Percentiles rank a stretch among this genome's conserved stretches.
phyloP scores from a whole-genome alignment of 1,140 invertebrate genomes.

The Maniola jurtina region DNA sequence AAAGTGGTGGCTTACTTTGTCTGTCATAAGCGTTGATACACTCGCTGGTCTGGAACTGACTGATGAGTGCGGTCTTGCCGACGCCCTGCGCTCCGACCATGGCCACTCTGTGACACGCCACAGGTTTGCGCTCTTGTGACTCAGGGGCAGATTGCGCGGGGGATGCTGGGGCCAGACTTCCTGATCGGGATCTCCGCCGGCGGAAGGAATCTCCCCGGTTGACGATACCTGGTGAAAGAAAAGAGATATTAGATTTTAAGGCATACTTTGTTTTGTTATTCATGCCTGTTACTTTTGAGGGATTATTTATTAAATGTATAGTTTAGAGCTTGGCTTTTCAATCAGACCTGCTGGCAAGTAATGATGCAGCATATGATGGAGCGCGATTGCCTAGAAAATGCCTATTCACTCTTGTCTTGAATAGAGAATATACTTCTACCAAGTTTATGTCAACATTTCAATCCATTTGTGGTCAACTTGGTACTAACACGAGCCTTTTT shows the following conservation, averaged over 20 bases:
- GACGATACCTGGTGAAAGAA: constrained; percentile 85
- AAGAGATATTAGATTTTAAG: too few relatives aligned
- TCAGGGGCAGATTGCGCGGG: constrained; percentile 67
- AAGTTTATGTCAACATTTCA: too few relatives aligned
- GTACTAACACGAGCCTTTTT: too few relatives aligned
- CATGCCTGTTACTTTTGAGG: too few relatives aligned
- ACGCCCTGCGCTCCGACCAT: constrained; percentile 92
- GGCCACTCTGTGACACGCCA: constrained; percentile 86
- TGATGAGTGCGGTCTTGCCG: constrained; percentile 93
- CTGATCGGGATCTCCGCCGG: constrained; percentile 87
- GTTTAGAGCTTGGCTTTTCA: neutral
- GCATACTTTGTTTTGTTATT: too few relatives aligned
- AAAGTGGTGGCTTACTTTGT: constrained; percentile 78
- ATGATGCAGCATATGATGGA: too few relatives aligned
- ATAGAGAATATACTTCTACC: too few relatives aligned
- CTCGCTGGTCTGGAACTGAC: constrained; percentile 96
- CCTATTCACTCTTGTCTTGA: too few relatives aligned
- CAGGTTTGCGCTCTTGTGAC: constrained; percentile 61
- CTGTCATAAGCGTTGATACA: constrained; percentile 95
- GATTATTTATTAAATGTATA: neutral
- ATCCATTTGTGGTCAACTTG: too few relatives aligned
- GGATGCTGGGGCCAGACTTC: constrained; percentile 82
- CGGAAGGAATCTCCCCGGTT: constrained; percentile 94
- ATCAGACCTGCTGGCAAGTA: too few relatives aligned
- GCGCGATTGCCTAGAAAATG: too few relatives aligned